A percentile compares a stretch with the other conserved stretches of the same genome.
These are phyloP conservation scores for Caiman crocodilus DNA, from an alignment of 2,797 vertebrate species.

Conservation along the genomic window DNA sequence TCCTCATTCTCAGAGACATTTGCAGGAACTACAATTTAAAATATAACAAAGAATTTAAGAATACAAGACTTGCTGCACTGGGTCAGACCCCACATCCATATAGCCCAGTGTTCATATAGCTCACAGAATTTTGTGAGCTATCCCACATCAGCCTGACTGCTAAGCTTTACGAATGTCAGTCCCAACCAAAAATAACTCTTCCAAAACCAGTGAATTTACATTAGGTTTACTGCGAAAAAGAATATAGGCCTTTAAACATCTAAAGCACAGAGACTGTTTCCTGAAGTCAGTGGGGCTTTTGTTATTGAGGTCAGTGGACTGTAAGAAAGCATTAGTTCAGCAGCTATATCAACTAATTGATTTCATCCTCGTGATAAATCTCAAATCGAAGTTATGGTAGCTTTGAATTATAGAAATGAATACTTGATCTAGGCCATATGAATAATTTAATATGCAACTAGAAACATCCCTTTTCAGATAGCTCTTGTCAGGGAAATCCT, in stretches of 20 bases:
- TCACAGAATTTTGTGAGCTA: too few relatives aligned
- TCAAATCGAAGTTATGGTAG: slow-evolving; percentile 5
- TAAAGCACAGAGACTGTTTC: neutral
- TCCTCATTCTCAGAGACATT: neutral
- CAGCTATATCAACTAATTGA: neutral
- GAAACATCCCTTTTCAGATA: neutral
- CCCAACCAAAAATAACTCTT: neutral
- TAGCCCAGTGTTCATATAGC: too few relatives aligned
- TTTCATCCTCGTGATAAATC: neutral
- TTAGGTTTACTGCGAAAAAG: neutral
- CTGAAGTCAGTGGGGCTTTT: neutral
- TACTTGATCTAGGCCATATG: neutral
- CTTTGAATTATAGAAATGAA: neutral
- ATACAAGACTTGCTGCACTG: too few relatives aligned
- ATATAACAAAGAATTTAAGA: too few relatives aligned
- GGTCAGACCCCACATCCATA: too few relatives aligned
- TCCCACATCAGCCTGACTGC: neutral
- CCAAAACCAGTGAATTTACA: neutral
- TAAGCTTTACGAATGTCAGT: neutral
- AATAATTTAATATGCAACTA: neutral
- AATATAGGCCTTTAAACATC: neutral
- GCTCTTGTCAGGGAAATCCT: neutral
- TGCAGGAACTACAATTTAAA: too few relatives aligned
- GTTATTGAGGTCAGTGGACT: neutral
- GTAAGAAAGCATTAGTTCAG: neutral